Base-by-base conservation (phyloP, 2,113 vertebrate species). In the Petroica traversi region DNA sequence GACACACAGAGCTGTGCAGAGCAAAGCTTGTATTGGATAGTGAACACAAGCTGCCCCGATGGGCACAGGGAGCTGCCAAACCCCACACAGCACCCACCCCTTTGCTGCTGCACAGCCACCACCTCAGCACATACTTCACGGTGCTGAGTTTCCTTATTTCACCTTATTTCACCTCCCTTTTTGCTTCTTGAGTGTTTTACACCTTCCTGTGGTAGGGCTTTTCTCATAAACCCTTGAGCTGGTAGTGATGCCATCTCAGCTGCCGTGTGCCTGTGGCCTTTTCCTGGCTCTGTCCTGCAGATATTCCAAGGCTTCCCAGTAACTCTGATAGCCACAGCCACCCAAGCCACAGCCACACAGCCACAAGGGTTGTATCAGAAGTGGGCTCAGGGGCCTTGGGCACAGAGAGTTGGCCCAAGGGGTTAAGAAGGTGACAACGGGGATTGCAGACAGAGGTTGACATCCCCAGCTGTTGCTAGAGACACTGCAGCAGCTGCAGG, bases 351-450 rank as follows among this genome's bases (percentile, higher is more conserved):
- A 12, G 34, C 22, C 41, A 46, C 0, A 0, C n/a, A 63, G 48
- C 33, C 23, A 19, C 5, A 4, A 45, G 9, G 11, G 9, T 4
- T 64, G 6, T 36, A 11, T 63, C 40, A 73, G 45, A 64, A 23
- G 5, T n/a, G 33, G 24, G 11, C 36, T 76, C 68, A 80, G 25
- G 45, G 59, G 22, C 8, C 31, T 93, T 4, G 2, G 29, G 20
- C 0, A 0, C 25, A 73, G 29, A 19, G 8, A 2, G 2, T 2
- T 59, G n/a, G 11, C 11, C 11, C 16, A 0, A 25, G 17, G 5
- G 5, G 9, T 31, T 31, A 20, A 48, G 25, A 36, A 63, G 6
- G 11, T 64, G 45, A 51, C 2, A 3, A 31, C 14, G 64, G 51
- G 29, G 10, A 36, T 28, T 68, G 36, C 19, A 67, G 57, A 36